Base-by-base conservation (phyloP, 2,113 vertebrate genomes). In the Propithecus coquereli region DNA sequence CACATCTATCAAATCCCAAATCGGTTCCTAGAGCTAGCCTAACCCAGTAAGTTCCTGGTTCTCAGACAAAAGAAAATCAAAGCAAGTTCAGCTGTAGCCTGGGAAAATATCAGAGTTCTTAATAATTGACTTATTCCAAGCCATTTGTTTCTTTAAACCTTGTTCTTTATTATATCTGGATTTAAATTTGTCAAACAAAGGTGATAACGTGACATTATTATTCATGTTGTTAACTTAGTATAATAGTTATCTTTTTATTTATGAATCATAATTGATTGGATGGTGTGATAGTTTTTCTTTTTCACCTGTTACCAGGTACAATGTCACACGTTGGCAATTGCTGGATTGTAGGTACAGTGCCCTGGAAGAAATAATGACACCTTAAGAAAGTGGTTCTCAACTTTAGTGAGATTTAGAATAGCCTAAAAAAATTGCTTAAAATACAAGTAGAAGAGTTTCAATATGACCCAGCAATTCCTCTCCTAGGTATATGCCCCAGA, bases 81-180 rank as follows among this genome's bases (percentile, higher is more conserved):
- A 7, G 37, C 9, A 70, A 65, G 23, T 65, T 85, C 61, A 90
- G 54, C 30, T 27, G 17, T 34, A 63, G 4, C 11, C 47, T 80
- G 27, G n/a, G 30, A 83, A 92, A 68, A 66, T 52, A 66, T 23
- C n/a, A 76, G 45, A 27, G 7, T n/a, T 92, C 57, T 74, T 50
- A 66, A 14, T 73, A 34, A 65, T n/a, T 59, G 37, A 47, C 18
- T 76, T 86, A 43, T 6, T 87, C 52, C 18, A 91, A 25, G 37
- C 1, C 57, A 37, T 81, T 84, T 89, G 37, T 92, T 89, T 92
- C 40, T 96, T 90, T 94, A 79, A 83, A 50, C n/a, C 47, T 93
- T 92, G 8, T 50, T n/a, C 57, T 81, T 61, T 43, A 25, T 0
- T 61, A 50, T 52, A 40, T 83, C 59, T 52, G 17, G 2, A 68